Conservation (phyloP, 2,888 invertebrate genomes). For the Drosophila monieri region DNA sequence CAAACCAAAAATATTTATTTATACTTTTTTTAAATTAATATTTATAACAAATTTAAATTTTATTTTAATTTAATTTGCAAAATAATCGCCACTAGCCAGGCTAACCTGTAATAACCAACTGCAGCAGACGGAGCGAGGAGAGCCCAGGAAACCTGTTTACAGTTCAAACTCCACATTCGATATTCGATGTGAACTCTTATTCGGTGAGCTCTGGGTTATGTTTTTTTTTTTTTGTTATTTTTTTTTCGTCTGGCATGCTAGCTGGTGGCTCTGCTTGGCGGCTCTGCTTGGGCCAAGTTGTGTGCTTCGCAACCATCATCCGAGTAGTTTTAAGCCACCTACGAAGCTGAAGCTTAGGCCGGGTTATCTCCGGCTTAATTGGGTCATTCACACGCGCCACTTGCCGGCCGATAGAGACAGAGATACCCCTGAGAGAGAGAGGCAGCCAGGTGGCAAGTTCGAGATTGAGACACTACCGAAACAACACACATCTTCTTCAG, state of each 20-base stretch:
- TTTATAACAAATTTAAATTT: no score
- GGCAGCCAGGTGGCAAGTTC: background rate
- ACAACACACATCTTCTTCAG: constrained; percentile 12
- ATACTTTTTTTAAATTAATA: no score
- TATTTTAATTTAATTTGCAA: no score
- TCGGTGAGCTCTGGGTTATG: background rate
- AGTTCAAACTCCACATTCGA: constrained; percentile 43
- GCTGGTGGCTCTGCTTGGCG: background rate
- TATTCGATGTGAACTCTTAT: constrained; percentile 44
- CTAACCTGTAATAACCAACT: constrained; percentile 26
- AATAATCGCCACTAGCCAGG: background rate
- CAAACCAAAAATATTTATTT: no score
- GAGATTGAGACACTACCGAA: constrained; percentile 18
- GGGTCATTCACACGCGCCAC: constrained; percentile 71
- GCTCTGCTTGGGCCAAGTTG: background rate
- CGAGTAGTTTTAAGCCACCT: constrained; percentile 53
- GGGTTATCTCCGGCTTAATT: constrained; percentile 67
- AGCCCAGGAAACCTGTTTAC: constrained; percentile 61
- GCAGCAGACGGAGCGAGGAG: constrained; percentile 55
- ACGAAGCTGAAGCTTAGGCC: constrained; percentile 61
- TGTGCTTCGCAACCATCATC: constrained; percentile 2
- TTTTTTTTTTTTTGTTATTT: constrained; percentile 13
- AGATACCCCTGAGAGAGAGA: constrained; percentile 16
- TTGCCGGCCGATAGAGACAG: constrained; percentile 52
- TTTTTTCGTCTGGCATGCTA: constrained; percentile 30